A percentile compares a stretch with the other conserved stretches of the same genome.
These are phyloP conservation scores for Dyspetes luteomarginatus DNA, from an alignment of 2,888 invertebrate genomes.

Conservation along the genomic window DNA sequence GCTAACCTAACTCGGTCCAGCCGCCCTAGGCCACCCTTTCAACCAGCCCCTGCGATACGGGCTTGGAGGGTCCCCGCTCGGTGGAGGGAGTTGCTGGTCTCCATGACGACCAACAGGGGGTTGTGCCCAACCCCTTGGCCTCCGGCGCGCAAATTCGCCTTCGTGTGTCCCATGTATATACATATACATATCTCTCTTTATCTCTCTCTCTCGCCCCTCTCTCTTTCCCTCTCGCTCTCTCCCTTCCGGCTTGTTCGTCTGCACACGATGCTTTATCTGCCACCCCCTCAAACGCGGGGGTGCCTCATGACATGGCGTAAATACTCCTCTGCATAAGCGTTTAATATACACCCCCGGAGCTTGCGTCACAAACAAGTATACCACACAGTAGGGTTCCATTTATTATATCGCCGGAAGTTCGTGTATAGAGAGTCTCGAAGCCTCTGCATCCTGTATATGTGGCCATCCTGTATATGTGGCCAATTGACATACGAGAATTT, in stretches of 20 bases:
- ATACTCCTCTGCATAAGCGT: conserved; percentile 64
- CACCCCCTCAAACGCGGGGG: no score
- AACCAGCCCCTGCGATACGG: conserved; percentile 79
- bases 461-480: not conserved
- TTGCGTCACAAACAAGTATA: conserved; percentile 51
- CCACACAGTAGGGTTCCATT: conserved; percentile 9
- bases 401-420: conserved; percentile 27
- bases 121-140: conserved; percentile 75
- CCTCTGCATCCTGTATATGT: not conserved
- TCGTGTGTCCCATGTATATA: conserved; percentile 64
- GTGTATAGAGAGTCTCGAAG: not conserved
- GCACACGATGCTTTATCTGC: conserved; percentile 62
- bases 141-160: conserved; percentile 70
- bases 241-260: conserved; percentile 44
- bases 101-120: conserved; percentile 80
- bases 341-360: conserved; percentile 61
- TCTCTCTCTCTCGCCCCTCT: conserved; percentile 3
- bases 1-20: conserved; percentile 80
- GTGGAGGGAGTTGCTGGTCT: conserved; percentile 81
- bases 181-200: conserved; percentile 1
- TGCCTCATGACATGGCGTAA: conserved; percentile 56
- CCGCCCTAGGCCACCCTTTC: conserved; percentile 82
- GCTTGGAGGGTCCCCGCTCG: conserved; percentile 77
- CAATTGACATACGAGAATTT: conserved; percentile 48
- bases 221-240: conserved; percentile 44